Evolutionary conservation across 2,113 vertebrate genomes (phyloP).

Genomic region (Cavia porcellus): DNA sequence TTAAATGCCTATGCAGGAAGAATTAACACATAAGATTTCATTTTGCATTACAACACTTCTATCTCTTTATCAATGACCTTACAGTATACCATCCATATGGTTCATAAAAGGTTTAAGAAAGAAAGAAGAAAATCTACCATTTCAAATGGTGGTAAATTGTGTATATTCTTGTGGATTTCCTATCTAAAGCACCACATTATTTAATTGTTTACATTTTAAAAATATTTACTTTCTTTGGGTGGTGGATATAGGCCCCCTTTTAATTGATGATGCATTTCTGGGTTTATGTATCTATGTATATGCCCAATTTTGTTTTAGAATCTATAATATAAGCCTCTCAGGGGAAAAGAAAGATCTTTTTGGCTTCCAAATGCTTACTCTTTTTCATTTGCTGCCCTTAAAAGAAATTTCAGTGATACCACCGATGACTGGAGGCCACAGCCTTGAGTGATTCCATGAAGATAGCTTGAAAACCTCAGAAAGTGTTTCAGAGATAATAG

Average conservation of each 20-base stretch:
- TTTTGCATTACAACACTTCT: neutral
- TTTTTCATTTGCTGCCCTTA: conserved; percentile 61
- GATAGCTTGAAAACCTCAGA: conserved; percentile 47
- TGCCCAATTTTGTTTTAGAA: neutral
- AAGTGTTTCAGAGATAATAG: conserved; percentile 54
- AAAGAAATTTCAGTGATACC: conserved; percentile 34
- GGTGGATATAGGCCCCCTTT: neutral
- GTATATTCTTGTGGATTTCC: neutral
- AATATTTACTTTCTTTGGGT: neutral
- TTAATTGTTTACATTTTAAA: neutral
- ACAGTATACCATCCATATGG: neutral
- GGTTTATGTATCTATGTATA: neutral
- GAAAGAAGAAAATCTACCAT: neutral
- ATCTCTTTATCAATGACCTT: neutral
- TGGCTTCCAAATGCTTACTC: conserved; percentile 35
- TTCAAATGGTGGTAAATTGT: neutral
- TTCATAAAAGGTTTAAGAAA: neutral
- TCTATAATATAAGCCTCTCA: conserved; percentile 16
- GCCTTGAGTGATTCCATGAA: conserved; percentile 45
- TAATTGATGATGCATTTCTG: neutral
- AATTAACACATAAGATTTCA: neutral
- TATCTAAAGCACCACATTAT: neutral
- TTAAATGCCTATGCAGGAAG: neutral
- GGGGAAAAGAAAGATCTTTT: neutral
- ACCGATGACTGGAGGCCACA: conserved; percentile 54